These are phyloP conservation scores for Styela plicata DNA, from an alignment of 23 tunicate species.

Conservation along the genomic window DNA sequence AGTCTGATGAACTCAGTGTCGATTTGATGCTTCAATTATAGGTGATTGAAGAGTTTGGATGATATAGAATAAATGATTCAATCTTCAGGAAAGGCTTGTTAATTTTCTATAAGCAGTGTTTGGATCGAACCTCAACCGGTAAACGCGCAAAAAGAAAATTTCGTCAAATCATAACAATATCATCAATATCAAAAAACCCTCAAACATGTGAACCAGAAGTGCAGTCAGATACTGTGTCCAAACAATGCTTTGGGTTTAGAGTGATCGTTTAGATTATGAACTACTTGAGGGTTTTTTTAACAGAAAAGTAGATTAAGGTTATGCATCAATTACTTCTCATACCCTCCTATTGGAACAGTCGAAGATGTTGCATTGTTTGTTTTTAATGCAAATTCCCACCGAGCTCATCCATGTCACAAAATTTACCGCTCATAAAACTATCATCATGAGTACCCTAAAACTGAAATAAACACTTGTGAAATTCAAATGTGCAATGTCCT, in stretches of 20 bases:
- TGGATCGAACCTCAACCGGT: neutral
- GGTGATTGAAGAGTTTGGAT: neutral
- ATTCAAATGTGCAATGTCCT: no score
- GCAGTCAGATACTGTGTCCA: neutral
- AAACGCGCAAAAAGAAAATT: no score
- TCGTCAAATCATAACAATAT: no score
- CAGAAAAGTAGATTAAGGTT: slow-evolving; percentile 84
- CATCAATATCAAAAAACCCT: no score
- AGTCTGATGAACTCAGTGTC: neutral
- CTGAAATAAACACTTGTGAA: neutral
- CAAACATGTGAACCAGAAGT: neutral
- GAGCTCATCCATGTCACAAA: slow-evolving; percentile 17
- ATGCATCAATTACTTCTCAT: slow-evolving; percentile 83
- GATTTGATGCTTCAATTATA: neutral
- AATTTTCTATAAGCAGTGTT: neutral
- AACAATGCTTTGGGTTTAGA: neutral
- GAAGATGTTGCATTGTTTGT: slow-evolving; percentile 85
- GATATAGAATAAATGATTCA: neutral
- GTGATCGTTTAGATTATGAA: slow-evolving; percentile 66
- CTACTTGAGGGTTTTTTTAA: slow-evolving; percentile 82
- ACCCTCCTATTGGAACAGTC: slow-evolving; percentile 89
- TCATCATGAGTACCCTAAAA: neutral
- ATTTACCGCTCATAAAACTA: neutral
- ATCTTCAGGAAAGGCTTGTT: neutral
- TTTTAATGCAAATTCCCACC: slow-evolving; percentile 47